Evolutionary conservation across 1,140 invertebrate genomes (phyloP).

Genomic region (Halictus rubicundus): DNA sequence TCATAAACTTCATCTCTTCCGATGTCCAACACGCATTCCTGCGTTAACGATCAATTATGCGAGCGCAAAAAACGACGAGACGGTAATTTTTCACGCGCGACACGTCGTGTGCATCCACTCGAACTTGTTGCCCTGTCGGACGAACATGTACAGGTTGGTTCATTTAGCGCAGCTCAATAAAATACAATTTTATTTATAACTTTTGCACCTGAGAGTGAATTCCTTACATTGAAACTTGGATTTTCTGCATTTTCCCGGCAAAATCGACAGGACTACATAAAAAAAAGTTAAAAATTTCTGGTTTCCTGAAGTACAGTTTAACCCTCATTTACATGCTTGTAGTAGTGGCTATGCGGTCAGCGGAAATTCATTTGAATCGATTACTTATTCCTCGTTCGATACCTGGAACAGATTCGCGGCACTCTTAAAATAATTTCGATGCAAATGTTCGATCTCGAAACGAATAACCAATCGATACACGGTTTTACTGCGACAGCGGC

Average conservation of each 20-base stretch:
- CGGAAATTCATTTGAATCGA: background rate
- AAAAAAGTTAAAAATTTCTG: no score
- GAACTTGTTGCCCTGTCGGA: conserved; percentile 11
- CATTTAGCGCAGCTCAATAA: background rate
- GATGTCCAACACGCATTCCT: conserved; percentile 1
- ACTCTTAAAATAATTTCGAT: background rate
- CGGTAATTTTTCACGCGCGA: conserved; percentile 5
- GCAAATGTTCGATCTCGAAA: background rate
- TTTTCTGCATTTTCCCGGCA: no score
- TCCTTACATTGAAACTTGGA: no score
- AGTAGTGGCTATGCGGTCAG: no score
- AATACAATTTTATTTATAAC: no score
- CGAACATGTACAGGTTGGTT: background rate
- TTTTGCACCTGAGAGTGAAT: no score
- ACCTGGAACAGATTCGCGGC: background rate
- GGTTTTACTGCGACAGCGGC: background rate
- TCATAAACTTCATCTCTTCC: conserved; percentile 5
- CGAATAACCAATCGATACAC: background rate
- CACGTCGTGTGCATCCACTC: background rate
- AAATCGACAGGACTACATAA: no score
- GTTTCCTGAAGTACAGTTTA: no score
- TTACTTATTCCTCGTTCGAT: background rate
- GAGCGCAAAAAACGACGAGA: background rate
- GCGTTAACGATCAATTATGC: conserved; percentile 16
- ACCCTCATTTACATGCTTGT: no score